These are phyloP conservation scores for Anthopleura xanthogrammica DNA, from an alignment of 92 coral and sea anemone species.

Conservation along the genomic window DNA sequence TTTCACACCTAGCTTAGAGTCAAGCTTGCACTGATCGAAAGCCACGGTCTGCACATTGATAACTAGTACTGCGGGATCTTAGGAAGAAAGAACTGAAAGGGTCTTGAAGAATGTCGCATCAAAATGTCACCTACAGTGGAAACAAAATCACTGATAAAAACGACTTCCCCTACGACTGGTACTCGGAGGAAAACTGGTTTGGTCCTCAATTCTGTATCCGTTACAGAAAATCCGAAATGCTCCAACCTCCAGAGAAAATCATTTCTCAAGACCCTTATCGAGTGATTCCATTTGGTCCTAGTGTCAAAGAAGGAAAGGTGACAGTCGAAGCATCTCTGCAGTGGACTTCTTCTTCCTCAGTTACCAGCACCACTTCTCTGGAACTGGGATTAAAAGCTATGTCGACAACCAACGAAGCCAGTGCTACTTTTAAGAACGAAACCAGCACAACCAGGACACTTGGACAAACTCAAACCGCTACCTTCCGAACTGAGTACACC, in stretches of 20 bases:
- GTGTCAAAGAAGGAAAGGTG: slow-evolving; percentile 2
- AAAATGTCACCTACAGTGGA: not conserved
- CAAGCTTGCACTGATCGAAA: too few relatives aligned
- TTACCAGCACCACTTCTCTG: not conserved
- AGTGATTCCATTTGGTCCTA: not conserved
- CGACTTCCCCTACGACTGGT: slow-evolving; percentile 3
- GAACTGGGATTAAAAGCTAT: not conserved
- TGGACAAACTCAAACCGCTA: not conserved
- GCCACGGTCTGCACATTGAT: too few relatives aligned
- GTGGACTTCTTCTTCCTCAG: slow-evolving; percentile 1
- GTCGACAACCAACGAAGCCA: not conserved
- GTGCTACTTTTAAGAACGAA: not conserved
- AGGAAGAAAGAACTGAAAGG: not conserved
- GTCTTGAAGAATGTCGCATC: not conserved
- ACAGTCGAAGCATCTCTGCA: not conserved
- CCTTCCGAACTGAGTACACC: not conserved
- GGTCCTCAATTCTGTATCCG: not conserved
- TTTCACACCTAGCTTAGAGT: too few relatives aligned
- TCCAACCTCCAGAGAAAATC: not conserved
- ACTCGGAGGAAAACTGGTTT: not conserved
- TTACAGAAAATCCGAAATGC: not conserved
- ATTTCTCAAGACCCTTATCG: not conserved
- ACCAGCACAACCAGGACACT: not conserved
- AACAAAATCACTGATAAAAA: not conserved
- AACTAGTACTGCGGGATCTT: not conserved